These are phyloP conservation scores for Porites rus DNA, from an alignment of 92 coral and sea anemone species.

Conservation along the genomic window DNA sequence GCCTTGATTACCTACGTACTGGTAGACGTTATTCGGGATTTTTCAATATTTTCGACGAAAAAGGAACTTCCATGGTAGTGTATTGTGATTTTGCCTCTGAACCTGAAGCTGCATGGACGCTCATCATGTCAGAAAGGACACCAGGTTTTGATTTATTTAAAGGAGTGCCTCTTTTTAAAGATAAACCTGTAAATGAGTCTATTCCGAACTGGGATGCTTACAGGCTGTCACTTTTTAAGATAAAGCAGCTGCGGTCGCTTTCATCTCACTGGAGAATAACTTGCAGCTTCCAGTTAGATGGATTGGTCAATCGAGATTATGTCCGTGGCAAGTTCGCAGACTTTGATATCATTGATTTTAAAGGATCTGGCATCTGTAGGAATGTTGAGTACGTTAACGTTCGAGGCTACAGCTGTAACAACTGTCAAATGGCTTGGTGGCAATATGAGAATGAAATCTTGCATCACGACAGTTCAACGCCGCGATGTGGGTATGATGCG, in stretches of 20 bases:
- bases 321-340: constrained; percentile 49
- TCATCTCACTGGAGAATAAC: constrained; percentile 74
- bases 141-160: background rate
- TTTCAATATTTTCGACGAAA: constrained; percentile 39
- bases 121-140: constrained; percentile 56
- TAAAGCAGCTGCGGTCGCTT: constrained; percentile 30
- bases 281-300: constrained; percentile 50
- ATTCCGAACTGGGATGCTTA: constrained; percentile 62
- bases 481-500: constrained; percentile 20
- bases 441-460: constrained; percentile 13
- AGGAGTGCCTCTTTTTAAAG: background rate
- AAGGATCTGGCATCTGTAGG: constrained; percentile 37
- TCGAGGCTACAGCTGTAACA: constrained; percentile 47
- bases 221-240: constrained; percentile 42
- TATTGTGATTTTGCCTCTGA: constrained; percentile 70
- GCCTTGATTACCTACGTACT: constrained; percentile 7
- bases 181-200: constrained; percentile 22
- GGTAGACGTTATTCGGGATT: constrained; percentile 46
- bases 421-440: constrained; percentile 50
- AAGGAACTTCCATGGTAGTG: constrained; percentile 29
- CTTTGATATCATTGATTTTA: constrained; percentile 49
- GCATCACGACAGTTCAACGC: constrained; percentile 33
- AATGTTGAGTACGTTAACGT: constrained; percentile 64
- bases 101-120: constrained; percentile 64
- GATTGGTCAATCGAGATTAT: constrained; percentile 60